Base-by-base conservation (phyloP, 2,888 invertebrate species). In the Nemapogon koenigi region DNA sequence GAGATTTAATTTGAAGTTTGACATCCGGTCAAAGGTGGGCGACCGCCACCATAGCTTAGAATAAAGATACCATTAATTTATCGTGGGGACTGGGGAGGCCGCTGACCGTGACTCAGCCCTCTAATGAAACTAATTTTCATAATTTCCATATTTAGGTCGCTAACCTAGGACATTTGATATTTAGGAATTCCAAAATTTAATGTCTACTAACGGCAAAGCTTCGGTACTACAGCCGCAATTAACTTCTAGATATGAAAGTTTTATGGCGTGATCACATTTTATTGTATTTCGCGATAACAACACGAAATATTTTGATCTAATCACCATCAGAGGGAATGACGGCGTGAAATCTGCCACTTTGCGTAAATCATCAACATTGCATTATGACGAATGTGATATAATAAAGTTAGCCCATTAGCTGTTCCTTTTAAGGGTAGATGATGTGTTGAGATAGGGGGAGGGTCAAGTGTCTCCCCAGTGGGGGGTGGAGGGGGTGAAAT, bases 401-500 rank as follows among this genome's bases (percentile, higher is more conserved):
- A 39, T 42, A 39, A 42, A 42, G 59, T 60, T 55, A 53, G 52
- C 52, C 63, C 75, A 75, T 76, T 75, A 73, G 38, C 26, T 30
- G 69, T 62, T 62, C 59, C 62, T 59, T 69, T 64, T 62, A 65
- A 69, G 75, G 75, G 76, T 72, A 69, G 73, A 76, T 76, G 76
- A 75, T 75, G 75, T 71, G 55, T 72, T 63, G 61, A 73, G 73
- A 75, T 73, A 68, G 57, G 54, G 37, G 33, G 39, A 59, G 65
- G 73, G 75, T 78, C 75, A 75, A 76, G 73, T 75, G 73, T 75
- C 71, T 71, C 72, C 72, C 71, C 55, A 28, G 7, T 4, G 11
- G 6, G 28, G 28, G 31, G 15, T n/a, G 31, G 31, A 47, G 68
- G 69, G 73, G 75, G 73, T 56, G 59, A 62, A 73, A 73, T 72